A percentile compares a stretch with the other conserved stretches of the same genome.
Evolutionary conservation across 2,888 invertebrate species (phyloP).

Genomic region (Sesia apiformis): DNA sequence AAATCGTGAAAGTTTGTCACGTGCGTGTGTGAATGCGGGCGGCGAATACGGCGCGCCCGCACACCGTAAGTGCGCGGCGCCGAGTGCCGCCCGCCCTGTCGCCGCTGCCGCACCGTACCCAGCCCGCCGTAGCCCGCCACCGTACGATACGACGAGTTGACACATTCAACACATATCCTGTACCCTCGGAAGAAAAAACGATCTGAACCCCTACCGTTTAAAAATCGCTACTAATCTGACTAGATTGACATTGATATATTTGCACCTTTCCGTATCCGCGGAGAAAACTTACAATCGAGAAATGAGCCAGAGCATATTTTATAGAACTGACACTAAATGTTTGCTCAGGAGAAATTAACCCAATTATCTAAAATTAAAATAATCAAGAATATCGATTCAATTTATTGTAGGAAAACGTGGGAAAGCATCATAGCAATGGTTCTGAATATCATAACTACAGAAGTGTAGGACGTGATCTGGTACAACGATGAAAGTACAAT

Average conservation of each 20-base stretch:
- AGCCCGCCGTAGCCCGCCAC: conserved; percentile 6
- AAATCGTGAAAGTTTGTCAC: conserved; percentile 72
- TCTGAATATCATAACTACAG: conserved; percentile 13
- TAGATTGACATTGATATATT: not conserved
- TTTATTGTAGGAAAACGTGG: conserved; percentile 19
- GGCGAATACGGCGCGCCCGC: conserved; percentile 66
- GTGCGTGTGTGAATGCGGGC: conserved; percentile 49
- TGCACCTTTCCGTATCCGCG: too few relatives aligned
- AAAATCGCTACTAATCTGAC: too few relatives aligned
- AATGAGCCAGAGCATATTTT: too few relatives aligned
- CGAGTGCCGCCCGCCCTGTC: conserved; percentile 68
- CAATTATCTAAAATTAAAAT: not conserved
- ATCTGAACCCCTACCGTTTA: too few relatives aligned
- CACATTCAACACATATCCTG: too few relatives aligned
- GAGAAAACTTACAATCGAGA: too few relatives aligned
- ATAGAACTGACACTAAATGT: too few relatives aligned
- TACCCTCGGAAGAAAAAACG: too few relatives aligned
- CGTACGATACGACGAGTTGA: too few relatives aligned
- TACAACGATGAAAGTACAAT: conserved; percentile 34
- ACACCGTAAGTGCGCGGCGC: conserved; percentile 67
- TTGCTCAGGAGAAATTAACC: not conserved
- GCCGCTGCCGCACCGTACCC: conserved; percentile 25
- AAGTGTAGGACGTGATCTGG: conserved; percentile 21
- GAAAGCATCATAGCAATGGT: conserved; percentile 30
- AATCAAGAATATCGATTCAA: conserved; percentile 5